Evolutionary conservation across 2,888 invertebrate species (phyloP), one percentile per base, ranked within the genome.

Genomic region (Mimumesa dahlbomi): DNA sequence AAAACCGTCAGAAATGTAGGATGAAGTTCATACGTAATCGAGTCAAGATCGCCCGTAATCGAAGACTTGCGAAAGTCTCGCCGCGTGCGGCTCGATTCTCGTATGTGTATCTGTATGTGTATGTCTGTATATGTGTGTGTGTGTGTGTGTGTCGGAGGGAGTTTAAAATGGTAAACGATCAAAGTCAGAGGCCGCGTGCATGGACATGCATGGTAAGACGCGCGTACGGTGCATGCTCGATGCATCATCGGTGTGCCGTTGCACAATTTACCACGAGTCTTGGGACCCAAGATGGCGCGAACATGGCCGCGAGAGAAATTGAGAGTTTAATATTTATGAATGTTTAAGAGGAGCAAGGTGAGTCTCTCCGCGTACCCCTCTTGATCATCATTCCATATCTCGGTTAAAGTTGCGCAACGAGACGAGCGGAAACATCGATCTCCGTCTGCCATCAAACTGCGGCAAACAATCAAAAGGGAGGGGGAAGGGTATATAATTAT

Each of bases 301-400:
- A 79, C 77, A 78, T 45, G 79, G 46, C 42, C 50, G 48, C 48
- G 56, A 68, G 79, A 80, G 84, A 85, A 85, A 85, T 84, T 85
- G 77, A 76, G 77, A 82, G 78, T 85, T 84, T 79, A 84, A 85
- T 85, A 85, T 85, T 84, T 85, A 86, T 85, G 84, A 85, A 82
- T 75, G 73, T 50, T 67, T 63, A 82, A 81, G 74, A 80, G 73
- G 57, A 83, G 80, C 81, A 73, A 81, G 79, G 75, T 57, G 72
- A 83, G n/a, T n/a, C n/a, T n/a, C 66, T 70, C 45, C 29, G 21
- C 54, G n/a, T 18, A 9, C 42, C 49, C 54, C 16, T 13, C 34
- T n/a, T 48, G 43, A 11, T 42, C 52, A 70, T 67, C 56, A 49
- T 53, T 43, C 54, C 29, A 49, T 52, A 49, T 52, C 54, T 48